Percentiles rank a stretch among this genome's conserved stretches.
Conservation (phyloP, 2,888 invertebrate genomes). For the Macropis europaea region DNA sequence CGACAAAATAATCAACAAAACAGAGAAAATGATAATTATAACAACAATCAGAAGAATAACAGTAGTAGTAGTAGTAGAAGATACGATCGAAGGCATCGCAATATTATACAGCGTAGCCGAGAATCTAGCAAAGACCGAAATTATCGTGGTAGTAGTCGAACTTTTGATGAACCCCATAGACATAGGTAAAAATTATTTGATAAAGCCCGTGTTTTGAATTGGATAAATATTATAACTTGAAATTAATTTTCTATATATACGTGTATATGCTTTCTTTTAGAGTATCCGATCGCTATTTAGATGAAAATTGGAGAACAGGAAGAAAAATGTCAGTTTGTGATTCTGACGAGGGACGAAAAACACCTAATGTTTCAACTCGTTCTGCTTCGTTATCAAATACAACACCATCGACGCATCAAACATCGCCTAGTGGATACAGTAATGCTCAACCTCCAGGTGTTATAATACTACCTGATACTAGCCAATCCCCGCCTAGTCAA, state of each 20-base stretch:
- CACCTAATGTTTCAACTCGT: conserved; percentile 65
- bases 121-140: conserved; percentile 80
- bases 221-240: background rate
- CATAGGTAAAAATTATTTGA: conserved; percentile 62
- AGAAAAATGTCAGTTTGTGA: conserved; percentile 74
- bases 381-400: conserved; percentile 59
- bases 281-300: conserved; percentile 63
- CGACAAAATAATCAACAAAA: conserved; percentile 77
- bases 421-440: conserved; percentile 54
- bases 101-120: conserved; percentile 76
- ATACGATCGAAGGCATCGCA: conserved; percentile 71
- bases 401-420: conserved; percentile 51
- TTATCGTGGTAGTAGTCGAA: conserved; percentile 70
- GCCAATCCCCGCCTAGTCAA: conserved; percentile 63
- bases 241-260: background rate
- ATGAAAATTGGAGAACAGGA: conserved; percentile 77
- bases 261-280: conserved; percentile 25
- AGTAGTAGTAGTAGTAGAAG: conserved; percentile 65
- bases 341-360: conserved; percentile 73
- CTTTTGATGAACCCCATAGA: conserved; percentile 72
- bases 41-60: conserved; percentile 72
- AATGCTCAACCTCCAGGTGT: conserved; percentile 78
- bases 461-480: conserved; percentile 78
- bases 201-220: background rate
- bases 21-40: conserved; percentile 74